Base-by-base conservation (phyloP, 2,888 invertebrate genomes). In the Sphecodes monilicornis region DNA sequence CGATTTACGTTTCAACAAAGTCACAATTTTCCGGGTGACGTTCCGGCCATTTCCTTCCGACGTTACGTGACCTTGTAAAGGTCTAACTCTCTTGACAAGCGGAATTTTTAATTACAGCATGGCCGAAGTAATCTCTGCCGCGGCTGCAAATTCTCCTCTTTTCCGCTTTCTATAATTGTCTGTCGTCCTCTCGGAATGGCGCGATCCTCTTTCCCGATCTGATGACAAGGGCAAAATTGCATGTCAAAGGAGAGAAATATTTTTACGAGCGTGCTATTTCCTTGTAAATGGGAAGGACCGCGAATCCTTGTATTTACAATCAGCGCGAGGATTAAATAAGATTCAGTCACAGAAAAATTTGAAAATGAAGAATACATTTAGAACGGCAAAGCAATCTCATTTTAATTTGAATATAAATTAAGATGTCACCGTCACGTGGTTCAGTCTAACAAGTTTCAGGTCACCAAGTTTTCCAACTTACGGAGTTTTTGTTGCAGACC, bases 61-160 rank as follows among this genome's bases (percentile, higher is more conserved):
- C 43, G 16, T 46, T n/a, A 22, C 46, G 22, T 32, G 13, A 57
- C 18, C 43, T 46, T 54, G 22, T 29, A 32, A 32, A 41, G 36
- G 4, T n/a, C 50, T 22, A 64, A 29, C 26, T 26, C 3, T 13
- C 41, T 18, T 26, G 72, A 46, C 22, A 69, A 76, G 16, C 50
- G 72, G 72, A 73, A 80, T 69, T 81, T 83, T 81, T 83, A 83
- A 83, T 83, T 81, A 81, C 32, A 50, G 39, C 32, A 8, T 13
- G 50, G 36, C 22, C 41, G 18, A 60, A 60, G 68, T 76, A 73
- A 76, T 76, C 72, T 73, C 54, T 29, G 36, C 26, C 18, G 18
- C 22, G 68, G 22, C 50, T 66, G 41, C 41, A 50, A 57, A 73
- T 73, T 60, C 60, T 13, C 81, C 22, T 8, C 68, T 1, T 16